phyloP scores from a whole-genome alignment of 2,113 vertebrate genomes.

The Chaetops frenatus region DNA sequence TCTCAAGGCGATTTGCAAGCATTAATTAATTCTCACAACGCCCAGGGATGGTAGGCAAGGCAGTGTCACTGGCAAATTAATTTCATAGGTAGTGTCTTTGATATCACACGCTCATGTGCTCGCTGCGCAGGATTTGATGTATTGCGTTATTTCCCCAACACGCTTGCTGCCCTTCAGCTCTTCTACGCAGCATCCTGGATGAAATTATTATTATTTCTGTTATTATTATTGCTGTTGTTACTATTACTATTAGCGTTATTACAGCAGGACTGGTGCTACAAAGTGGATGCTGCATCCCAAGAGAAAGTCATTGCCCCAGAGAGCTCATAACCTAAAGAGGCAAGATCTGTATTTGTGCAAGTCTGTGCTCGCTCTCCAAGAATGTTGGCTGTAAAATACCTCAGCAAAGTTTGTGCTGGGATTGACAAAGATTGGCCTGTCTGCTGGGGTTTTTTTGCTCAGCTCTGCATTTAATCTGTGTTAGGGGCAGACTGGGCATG shows the following conservation, averaged over 20 bases:
- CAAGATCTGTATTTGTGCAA: neutral
- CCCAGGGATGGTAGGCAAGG: slow-evolving; percentile 45
- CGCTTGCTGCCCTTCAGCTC: slow-evolving; percentile 54
- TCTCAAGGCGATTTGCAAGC: slow-evolving; percentile 47
- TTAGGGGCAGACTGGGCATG: neutral
- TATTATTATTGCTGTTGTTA: slow-evolving; percentile 3
- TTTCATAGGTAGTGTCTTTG: slow-evolving; percentile 46
- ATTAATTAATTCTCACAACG: slow-evolving; percentile 59
- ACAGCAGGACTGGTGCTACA: neutral
- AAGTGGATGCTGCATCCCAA: neutral
- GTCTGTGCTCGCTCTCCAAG: neutral
- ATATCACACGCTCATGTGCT: neutral
- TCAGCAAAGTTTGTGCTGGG: neutral
- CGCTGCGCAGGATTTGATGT: neutral
- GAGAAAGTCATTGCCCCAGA: slow-evolving; percentile 25
- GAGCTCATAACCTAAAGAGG: neutral
- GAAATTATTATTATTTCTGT: neutral
- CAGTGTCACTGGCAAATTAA: slow-evolving; percentile 43
- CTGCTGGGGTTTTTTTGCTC: neutral
- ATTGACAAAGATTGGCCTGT: neutral
- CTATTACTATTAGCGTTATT: neutral
- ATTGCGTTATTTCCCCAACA: neutral
- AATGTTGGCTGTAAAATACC: slow-evolving; percentile 6
- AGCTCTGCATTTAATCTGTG: neutral
- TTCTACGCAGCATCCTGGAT: neutral